Conservation (phyloP, 2,113 vertebrate species). For the Cyanoderma ruficeps region DNA sequence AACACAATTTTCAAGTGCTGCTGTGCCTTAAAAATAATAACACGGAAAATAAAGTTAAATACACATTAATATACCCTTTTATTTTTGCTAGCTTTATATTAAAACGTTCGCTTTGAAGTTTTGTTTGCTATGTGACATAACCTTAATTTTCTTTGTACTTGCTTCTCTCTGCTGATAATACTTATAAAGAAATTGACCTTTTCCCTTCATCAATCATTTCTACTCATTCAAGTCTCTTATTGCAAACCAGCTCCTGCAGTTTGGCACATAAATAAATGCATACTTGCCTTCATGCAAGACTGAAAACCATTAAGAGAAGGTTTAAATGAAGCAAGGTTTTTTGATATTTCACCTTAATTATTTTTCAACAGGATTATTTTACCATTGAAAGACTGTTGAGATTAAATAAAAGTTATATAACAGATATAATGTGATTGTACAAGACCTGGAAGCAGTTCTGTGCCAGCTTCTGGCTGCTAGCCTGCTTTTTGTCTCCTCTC, state of each 20-base stretch:
- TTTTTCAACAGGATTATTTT: background rate
- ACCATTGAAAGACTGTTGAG: background rate
- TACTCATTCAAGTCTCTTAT: conserved; percentile 6
- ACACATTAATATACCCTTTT: conserved; percentile 12
- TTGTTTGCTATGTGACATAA: background rate
- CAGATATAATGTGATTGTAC: background rate
- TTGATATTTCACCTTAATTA: conserved; percentile 18
- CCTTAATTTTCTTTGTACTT: background rate
- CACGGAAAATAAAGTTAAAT: conserved; percentile 45
- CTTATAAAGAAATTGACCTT: background rate
- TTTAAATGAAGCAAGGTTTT: background rate
- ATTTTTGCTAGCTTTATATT: background rate
- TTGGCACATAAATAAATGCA: conserved; percentile 20
- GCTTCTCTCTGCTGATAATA: conserved; percentile 18
- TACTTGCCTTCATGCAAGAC: background rate
- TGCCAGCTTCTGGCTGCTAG: background rate
- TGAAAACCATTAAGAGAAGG: background rate
- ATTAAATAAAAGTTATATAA: background rate
- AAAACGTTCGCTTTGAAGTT: conserved; percentile 35
- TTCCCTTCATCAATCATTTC: background rate
- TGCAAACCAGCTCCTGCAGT: background rate
- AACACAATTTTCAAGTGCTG: conserved; percentile 42
- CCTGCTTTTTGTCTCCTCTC: background rate
- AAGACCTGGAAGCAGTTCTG: background rate
- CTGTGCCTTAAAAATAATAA: conserved; percentile 50